These are phyloP conservation scores for Ochotona princeps DNA, from an alignment of 2,113 vertebrate species.

Conservation along the genomic window DNA sequence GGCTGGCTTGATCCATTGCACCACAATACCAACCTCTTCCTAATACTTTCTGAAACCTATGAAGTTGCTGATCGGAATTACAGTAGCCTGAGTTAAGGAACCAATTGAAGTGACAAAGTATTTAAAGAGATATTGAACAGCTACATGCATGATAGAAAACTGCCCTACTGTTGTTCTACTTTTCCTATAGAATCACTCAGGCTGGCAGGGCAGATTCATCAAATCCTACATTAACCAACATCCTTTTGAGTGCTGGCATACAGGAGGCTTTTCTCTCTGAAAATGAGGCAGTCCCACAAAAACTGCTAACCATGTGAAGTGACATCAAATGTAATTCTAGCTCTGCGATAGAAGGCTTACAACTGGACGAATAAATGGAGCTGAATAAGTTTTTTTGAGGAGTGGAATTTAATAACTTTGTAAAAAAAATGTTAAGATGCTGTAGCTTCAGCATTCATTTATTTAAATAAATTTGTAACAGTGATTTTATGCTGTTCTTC, in stretches of 20 bases:
- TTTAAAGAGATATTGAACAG: neutral
- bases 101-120: neutral
- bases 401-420: neutral
- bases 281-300: neutral
- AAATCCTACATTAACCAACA: neutral
- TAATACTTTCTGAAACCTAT: neutral
- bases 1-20: too few relatives aligned
- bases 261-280: neutral
- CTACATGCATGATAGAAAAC: neutral
- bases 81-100: neutral
- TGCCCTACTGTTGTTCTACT: neutral
- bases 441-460: neutral
- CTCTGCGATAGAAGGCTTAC: neutral
- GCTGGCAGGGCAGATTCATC: neutral
- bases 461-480: conserved; percentile 20
- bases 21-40: too few relatives aligned
- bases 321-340: neutral
- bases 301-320: neutral
- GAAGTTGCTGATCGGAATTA: neutral
- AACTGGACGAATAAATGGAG: neutral
- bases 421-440: neutral
- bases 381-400: neutral
- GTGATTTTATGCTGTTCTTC: neutral
- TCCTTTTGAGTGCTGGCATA: neutral
- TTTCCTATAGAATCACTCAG: neutral